A percentile compares a stretch with the other conserved stretches of the same genome.
These are phyloP conservation scores for Dinomys branickii DNA, from an alignment of 2,113 vertebrate species.

Conservation along the genomic window DNA sequence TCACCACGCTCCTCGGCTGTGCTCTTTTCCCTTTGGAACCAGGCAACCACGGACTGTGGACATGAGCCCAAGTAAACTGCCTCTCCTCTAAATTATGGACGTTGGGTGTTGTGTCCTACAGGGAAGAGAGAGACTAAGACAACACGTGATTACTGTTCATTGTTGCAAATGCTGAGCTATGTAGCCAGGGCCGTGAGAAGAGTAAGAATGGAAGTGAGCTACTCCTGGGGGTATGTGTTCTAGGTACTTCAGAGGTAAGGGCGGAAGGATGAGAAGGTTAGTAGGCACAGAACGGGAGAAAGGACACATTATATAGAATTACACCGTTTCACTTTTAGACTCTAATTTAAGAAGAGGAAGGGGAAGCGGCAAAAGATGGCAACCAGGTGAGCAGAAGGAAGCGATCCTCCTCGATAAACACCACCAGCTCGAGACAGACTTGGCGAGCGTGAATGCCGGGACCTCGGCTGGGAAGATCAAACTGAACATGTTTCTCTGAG, in stretches of 20 bases:
- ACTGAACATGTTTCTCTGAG: too few relatives aligned
- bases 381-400: too few relatives aligned
- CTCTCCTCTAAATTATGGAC: not conserved
- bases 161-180: not conserved
- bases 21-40: not conserved
- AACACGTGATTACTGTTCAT: not conserved
- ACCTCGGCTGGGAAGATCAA: too few relatives aligned
- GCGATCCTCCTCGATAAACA: too few relatives aligned
- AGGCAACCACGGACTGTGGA: not conserved
- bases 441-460: too few relatives aligned
- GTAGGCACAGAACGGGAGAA: not conserved
- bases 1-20: not conserved
- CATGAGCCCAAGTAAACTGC: not conserved
- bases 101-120: not conserved
- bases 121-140: not conserved
- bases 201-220: not conserved
- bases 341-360: not conserved
- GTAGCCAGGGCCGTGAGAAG: not conserved
- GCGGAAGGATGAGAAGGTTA: not conserved
- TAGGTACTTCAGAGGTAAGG: not conserved
- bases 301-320: not conserved
- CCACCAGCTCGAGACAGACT: too few relatives aligned
- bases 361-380: too few relatives aligned
- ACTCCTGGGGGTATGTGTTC: not conserved
- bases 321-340: not conserved